These are phyloP conservation scores for Pristionchus exspectatus DNA, from an alignment of 2,888 invertebrate genomes.

Conservation along the genomic window DNA sequence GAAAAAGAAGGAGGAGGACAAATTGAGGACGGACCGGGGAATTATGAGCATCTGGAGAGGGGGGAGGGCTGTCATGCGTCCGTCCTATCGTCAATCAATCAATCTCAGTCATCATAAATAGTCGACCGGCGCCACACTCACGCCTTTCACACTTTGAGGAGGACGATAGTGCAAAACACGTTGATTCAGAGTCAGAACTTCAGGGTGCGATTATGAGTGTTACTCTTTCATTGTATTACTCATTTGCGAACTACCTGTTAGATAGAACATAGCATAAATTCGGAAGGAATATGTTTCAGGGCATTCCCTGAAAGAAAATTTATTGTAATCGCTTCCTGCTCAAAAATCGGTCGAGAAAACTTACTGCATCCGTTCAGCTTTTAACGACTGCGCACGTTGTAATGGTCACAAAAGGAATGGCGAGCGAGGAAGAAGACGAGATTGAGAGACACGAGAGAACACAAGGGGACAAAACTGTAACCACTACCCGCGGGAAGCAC, in stretches of 20 bases:
- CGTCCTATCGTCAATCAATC: slow-evolving; percentile 24
- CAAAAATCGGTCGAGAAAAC: background rate
- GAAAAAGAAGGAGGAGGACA: background rate
- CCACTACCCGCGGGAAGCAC: background rate
- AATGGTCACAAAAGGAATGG: slow-evolving; percentile 1
- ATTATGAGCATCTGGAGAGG: background rate
- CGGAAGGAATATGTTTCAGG: background rate
- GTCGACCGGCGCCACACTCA: background rate
- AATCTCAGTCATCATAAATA: slow-evolving; percentile 41
- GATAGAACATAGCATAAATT: background rate
- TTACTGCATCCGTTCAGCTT: background rate
- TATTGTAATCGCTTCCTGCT: background rate
- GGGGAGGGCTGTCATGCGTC: background rate
- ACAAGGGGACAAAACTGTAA: background rate
- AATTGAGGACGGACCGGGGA: background rate
- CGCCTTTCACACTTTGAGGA: background rate
- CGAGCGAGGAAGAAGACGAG: background rate
- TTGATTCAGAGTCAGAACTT: background rate
- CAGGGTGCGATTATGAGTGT: background rate
- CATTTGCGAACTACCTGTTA: too few relatives aligned
- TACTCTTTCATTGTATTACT: too few relatives aligned
- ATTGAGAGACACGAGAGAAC: background rate
- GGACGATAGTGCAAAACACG: too few relatives aligned
- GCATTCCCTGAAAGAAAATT: background rate
- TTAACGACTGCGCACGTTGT: background rate